These are phyloP conservation scores for Calvadosia cruxmelitensis DNA, from an alignment of 30 jellyfish, hydroid and myxozoan genomes.

Conservation along the genomic window DNA sequence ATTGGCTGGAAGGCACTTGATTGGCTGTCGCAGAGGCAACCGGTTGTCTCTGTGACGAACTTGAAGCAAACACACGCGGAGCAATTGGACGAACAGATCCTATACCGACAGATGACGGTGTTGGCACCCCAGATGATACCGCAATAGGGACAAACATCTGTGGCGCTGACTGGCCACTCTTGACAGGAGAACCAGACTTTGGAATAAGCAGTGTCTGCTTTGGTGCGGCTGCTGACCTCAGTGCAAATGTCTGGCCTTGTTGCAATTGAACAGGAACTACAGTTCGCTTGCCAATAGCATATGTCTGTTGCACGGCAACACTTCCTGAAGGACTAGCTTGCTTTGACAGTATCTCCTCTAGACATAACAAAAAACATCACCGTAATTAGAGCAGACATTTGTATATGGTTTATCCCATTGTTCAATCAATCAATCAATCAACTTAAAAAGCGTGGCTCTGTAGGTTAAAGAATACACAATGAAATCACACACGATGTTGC, in stretches of 20 bases:
- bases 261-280: background rate
- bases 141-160: slow-evolving; percentile 37
- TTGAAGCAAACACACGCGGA: slow-evolving; percentile 15
- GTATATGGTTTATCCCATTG: too few relatives aligned
- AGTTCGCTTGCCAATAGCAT: background rate
- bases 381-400: too few relatives aligned
- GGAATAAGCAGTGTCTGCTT: slow-evolving; percentile 31
- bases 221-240: slow-evolving; percentile 19
- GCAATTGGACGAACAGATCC: slow-evolving; percentile 39
- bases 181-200: background rate
- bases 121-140: slow-evolving; percentile 6
- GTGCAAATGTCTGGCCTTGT: background rate
- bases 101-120: slow-evolving; percentile 1
- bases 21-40: background rate
- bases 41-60: background rate
- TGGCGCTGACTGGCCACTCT: slow-evolving; percentile 27
- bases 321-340: too few relatives aligned
- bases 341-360: too few relatives aligned
- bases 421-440: too few relatives aligned
- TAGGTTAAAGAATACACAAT: too few relatives aligned
- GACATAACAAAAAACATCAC: too few relatives aligned
- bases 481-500: too few relatives aligned
- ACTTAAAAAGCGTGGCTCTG: too few relatives aligned
- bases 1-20: background rate
- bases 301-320: too few relatives aligned